phyloP scores from a whole-genome alignment of 2,888 invertebrate genomes.

The Pachliopta kotzebuea region DNA sequence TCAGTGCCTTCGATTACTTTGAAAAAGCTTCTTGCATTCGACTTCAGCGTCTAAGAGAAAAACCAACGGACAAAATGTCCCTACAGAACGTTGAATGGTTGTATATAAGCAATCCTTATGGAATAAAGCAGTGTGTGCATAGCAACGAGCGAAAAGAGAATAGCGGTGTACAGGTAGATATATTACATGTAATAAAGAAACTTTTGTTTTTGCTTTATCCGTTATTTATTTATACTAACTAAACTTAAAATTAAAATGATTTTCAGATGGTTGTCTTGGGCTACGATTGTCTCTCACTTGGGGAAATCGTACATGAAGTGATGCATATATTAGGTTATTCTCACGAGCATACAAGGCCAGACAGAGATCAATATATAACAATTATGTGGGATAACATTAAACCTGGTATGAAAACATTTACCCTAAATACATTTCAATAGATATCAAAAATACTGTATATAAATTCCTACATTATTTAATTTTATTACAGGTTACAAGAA shows the following conservation, averaged over 20 bases:
- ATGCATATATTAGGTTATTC: conserved; percentile 90
- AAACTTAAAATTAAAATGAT: not conserved
- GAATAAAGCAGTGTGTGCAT: conserved; percentile 68
- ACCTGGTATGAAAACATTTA: conserved; percentile 61
- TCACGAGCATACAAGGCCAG: conserved; percentile 88
- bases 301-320: conserved; percentile 88
- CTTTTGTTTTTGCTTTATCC: not conserved
- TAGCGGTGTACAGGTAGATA: conserved; percentile 60
- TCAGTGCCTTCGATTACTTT: conserved; percentile 62
- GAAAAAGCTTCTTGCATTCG: conserved; percentile 67
- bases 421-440: not conserved
- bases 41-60: conserved; percentile 60
- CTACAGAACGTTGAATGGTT: conserved; percentile 59
- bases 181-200: not conserved
- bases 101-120: conserved; percentile 66
- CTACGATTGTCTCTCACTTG: conserved; percentile 79
- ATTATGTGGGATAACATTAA: conserved; percentile 87
- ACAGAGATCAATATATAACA: conserved; percentile 84
- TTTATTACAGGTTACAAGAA: conserved; percentile 77
- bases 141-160: conserved; percentile 59
- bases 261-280: conserved; percentile 65
- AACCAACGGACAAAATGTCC: conserved; percentile 56
- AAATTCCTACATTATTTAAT: not conserved
- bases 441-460: not conserved
- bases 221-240: not conserved